These are phyloP conservation scores for Melitaea athalia DNA, from an alignment of 2,888 invertebrate species.

Conservation along the genomic window DNA sequence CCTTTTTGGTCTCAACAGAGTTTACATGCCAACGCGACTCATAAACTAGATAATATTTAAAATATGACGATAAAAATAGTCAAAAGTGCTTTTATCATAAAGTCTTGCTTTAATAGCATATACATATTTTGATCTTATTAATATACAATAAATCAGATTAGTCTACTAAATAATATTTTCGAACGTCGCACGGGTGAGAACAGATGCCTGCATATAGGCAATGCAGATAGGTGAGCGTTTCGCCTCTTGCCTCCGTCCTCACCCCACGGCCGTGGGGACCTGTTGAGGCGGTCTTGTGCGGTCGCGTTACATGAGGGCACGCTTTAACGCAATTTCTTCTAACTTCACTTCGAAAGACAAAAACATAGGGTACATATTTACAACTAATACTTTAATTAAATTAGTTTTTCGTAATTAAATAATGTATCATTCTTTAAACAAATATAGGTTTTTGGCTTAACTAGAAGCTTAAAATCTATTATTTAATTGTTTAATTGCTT, in stretches of 20 bases:
- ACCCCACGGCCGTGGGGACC: conserved; percentile 30
- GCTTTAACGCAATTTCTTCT: conserved; percentile 10
- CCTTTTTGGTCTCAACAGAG: no score
- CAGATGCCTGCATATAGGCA: conserved; percentile 13
- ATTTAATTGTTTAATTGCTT: no score
- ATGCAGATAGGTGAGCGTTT: conserved; percentile 29
- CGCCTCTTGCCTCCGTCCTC: conserved; percentile 21
- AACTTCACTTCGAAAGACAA: neutral
- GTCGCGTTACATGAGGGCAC: conserved; percentile 9
- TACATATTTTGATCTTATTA: neutral
- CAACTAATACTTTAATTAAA: no score
- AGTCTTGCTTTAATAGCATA: no score
- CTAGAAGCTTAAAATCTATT: no score
- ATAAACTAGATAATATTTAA: no score
- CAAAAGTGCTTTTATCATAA: no score
- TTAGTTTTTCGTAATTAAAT: no score
- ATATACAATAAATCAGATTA: neutral
- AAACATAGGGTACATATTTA: neutral
- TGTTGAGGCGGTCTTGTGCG: conserved; percentile 33
- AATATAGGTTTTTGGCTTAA: no score
- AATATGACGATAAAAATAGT: no score
- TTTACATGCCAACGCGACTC: no score
- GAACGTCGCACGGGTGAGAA: neutral
- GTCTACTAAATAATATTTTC: neutral
- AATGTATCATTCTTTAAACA: no score